Base-by-base conservation (phyloP, 2,888 invertebrate species). In the Protodeltote pygarga region DNA sequence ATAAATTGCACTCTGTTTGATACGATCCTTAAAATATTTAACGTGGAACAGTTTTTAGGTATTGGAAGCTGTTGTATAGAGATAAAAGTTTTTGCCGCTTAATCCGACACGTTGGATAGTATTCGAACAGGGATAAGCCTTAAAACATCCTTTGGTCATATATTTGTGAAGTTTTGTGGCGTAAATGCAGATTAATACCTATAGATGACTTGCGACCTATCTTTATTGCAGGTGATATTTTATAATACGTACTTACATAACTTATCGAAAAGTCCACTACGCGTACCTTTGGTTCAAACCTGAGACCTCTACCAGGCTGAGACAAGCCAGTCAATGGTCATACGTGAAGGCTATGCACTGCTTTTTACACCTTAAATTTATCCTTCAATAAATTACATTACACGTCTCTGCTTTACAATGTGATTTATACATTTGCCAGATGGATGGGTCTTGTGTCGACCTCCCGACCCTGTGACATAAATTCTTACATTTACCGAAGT, bases 401-500 rank as follows among this genome's bases (percentile, higher is more conserved):
- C 49, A 37, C 57, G 50, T 39, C 51, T 52, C 34, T 59, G 63
- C 50, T 64, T 58, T 57, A 66, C 74, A 68, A 71, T 73, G 72
- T 80, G 79, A 81, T 81, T 79, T 79, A 80, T 73, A 66, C 58
- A 44, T 70, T 61, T 65, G 59, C 55, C 64, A 76, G 81, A 80
- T 73, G 65, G 73, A 81, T 75, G 75, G 69, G 71, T 60, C 57
- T 67, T 59, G 61, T 34, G 61, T 64, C 77, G 74, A 73, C 77
- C 68, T 78, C 66, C 57, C 58, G 74, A 70, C 72, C 74, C 76
- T 63, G 58, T 68, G 76, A 78, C 79, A 84, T 88, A 85, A 88
- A 87, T 85, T 85, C 81, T 77, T 75, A 76, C 77, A 75, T 77
- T 71, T 73, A 73, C 71, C 75, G 60, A 75, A 78, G 75, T 73